Conservation (phyloP, 2,113 vertebrate species). For the Chaenogobius annularis region DNA sequence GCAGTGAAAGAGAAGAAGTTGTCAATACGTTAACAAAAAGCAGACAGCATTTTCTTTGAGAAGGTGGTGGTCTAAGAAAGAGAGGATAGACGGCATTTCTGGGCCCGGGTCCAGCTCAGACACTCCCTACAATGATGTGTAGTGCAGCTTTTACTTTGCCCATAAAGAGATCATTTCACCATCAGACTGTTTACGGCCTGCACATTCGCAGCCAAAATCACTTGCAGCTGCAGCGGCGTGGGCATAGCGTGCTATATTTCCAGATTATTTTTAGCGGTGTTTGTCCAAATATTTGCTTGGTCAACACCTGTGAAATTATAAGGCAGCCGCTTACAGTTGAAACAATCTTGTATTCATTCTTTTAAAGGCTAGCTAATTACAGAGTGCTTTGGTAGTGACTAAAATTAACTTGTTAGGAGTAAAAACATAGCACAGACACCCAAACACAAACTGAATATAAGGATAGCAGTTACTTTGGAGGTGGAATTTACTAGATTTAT, state of each 20-base stretch:
- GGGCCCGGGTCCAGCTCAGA: constrained; percentile 45
- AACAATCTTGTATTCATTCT: background rate
- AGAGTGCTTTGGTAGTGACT: constrained; percentile 15
- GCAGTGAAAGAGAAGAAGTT: constrained; percentile 25
- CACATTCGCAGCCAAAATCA: constrained; percentile 33
- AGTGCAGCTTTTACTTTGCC: constrained; percentile 42
- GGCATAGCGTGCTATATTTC: constrained; percentile 7
- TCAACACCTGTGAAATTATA: constrained; percentile 26
- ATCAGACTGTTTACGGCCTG: constrained; percentile 42
- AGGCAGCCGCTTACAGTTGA: constrained; percentile 1
- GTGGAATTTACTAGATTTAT: constrained; percentile 35
- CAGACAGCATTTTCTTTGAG: background rate
- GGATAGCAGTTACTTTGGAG: constrained; percentile 26
- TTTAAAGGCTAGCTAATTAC: constrained; percentile 4
- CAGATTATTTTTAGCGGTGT: constrained; percentile 23
- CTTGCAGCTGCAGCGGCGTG: constrained; percentile 42
- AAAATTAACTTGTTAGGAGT: background rate
- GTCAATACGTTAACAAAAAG: background rate
- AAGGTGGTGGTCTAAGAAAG: constrained; percentile 37
- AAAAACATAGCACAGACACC: background rate
- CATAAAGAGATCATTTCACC: constrained; percentile 52
- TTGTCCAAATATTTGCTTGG: constrained; percentile 26
- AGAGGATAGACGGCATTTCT: constrained; percentile 29
- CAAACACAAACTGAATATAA: background rate
- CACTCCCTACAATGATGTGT: constrained; percentile 58